A percentile compares a stretch with the other conserved stretches of the same genome.
Evolutionary conservation across 2,797 vertebrate genomes (phyloP).

Genomic region (Eulemur coronatus): DNA sequence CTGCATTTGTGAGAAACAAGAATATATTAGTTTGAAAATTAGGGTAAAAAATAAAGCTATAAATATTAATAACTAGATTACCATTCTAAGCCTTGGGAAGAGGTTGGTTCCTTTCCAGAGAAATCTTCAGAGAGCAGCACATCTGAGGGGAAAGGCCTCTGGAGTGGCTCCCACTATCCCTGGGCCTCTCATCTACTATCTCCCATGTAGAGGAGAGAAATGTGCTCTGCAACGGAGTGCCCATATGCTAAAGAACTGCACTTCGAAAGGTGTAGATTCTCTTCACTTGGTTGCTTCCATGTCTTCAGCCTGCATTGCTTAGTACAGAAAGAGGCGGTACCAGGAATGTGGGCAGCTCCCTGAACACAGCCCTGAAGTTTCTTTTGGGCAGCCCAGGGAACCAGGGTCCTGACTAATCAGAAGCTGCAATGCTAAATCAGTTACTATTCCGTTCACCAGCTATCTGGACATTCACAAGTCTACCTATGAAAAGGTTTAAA

Average conservation of each 20-base stretch:
- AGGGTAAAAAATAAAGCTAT: background rate
- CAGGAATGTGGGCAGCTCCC: background rate
- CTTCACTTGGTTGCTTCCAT: background rate
- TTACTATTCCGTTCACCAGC: background rate
- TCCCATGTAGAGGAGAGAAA: background rate
- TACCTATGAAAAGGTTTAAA: background rate
- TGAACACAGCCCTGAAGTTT: background rate
- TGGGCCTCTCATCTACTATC: background rate
- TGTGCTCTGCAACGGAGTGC: background rate
- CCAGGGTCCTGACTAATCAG: background rate
- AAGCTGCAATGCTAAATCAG: background rate
- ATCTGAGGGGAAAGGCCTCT: background rate
- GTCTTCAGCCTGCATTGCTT: background rate
- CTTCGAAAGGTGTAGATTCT: background rate
- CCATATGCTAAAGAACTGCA: background rate
- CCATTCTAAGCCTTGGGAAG: background rate
- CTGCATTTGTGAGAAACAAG: conserved; percentile 18
- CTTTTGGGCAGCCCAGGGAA: background rate
- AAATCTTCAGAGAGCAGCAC: background rate
- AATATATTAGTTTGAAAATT: conserved; percentile 54
- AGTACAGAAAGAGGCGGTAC: background rate
- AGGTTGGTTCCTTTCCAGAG: conserved; percentile 37
- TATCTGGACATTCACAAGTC: background rate
- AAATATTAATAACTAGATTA: conserved; percentile 26
- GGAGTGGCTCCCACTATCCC: background rate